These are phyloP conservation scores for Amphiprion percula DNA, from an alignment of 2,113 vertebrate species.

Conservation along the genomic window DNA sequence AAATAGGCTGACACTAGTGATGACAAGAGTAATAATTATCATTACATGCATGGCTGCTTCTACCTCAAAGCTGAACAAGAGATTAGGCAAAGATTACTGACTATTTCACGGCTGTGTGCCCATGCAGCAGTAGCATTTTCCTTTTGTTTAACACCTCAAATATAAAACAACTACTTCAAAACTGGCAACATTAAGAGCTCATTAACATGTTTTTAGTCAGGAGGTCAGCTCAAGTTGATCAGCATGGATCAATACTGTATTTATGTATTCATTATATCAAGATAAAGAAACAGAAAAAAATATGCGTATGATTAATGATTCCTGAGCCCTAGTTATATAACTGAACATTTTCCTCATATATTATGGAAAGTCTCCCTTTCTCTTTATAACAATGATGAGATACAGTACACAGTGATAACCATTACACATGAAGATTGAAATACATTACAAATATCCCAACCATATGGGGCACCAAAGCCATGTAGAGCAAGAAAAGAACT, in stretches of 20 bases:
- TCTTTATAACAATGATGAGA: slow-evolving; percentile 1
- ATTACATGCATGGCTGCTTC: slow-evolving; percentile 62
- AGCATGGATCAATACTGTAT: background rate
- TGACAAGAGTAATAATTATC: slow-evolving; percentile 73
- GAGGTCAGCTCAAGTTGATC: slow-evolving; percentile 34
- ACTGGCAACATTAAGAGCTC: slow-evolving; percentile 8
- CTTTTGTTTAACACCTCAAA: slow-evolving; percentile 40
- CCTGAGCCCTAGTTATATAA: background rate
- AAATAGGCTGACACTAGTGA: slow-evolving; percentile 66
- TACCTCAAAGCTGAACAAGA: slow-evolving; percentile 61
- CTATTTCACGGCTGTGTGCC: slow-evolving; percentile 51
- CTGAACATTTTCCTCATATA: background rate
- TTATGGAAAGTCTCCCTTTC: slow-evolving; percentile 6
- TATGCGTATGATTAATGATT: background rate
- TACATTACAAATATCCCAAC: slow-evolving; percentile 57
- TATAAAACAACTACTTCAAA: slow-evolving; percentile 37
- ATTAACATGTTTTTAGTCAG: slow-evolving; percentile 26
- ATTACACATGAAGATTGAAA: slow-evolving; percentile 45
- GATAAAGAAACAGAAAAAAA: background rate
- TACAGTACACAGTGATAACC: slow-evolving; percentile 37
- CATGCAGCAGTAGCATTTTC: slow-evolving; percentile 44
- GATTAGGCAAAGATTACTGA: slow-evolving; percentile 64
- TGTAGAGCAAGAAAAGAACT: slow-evolving; percentile 70
- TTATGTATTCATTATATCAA: slow-evolving; percentile 1
- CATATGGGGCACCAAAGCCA: slow-evolving; percentile 69